A percentile compares a stretch with the other conserved stretches of the same genome.
Conservation (phyloP, 2,113 vertebrate species). For the Dicrurus megarhynchus region DNA sequence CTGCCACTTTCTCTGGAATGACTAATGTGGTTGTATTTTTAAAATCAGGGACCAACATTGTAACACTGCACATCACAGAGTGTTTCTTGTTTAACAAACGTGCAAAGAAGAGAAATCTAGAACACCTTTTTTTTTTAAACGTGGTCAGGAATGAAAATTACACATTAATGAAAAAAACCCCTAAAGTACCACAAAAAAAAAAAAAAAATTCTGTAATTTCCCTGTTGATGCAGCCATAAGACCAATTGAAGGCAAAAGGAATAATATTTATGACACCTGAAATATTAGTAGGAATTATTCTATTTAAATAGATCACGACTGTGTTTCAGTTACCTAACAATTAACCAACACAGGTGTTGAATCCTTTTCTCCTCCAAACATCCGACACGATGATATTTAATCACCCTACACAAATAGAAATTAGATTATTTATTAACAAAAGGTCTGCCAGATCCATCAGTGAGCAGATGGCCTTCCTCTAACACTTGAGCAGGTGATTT, state of each 20-base stretch:
- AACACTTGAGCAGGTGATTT: not conserved
- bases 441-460: not conserved
- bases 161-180: fast-evolving
- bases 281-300: not conserved
- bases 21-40: not conserved
- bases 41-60: not conserved
- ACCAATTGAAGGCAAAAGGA: not conserved
- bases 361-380: not conserved
- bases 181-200: too few species aligned
- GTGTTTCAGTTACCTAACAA: not conserved
- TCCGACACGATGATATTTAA: not conserved
- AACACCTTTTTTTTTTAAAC: not conserved
- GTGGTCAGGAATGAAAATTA: not conserved
- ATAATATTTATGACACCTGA: not conserved
- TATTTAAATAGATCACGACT: not conserved
- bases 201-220: too few species aligned
- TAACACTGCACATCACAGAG: not conserved
- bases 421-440: not conserved
- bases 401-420: not conserved
- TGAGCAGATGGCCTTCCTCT: not conserved
- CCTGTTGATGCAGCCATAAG: not conserved
- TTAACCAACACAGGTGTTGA: not conserved
- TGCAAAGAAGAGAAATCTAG: not conserved
- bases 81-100: not conserved
- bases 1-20: not conserved